Base-by-base conservation (phyloP, 2,797 vertebrate genomes). In the Melanotaenia boesemani region DNA sequence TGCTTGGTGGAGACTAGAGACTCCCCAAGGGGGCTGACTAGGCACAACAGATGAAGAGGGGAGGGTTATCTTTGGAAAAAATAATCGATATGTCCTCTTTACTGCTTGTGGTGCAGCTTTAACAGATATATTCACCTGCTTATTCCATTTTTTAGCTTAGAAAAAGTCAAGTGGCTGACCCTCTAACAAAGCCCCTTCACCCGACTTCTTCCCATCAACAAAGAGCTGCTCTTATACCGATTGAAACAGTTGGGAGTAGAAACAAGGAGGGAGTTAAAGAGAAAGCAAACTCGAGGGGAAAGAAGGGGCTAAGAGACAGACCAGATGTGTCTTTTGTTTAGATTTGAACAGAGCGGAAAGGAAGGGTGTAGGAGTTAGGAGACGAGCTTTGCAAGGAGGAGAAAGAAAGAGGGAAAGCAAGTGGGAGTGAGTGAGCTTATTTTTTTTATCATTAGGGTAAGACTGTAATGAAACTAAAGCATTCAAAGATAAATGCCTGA, bases 291-390 rank as follows among this genome's bases (percentile, higher is more conserved):
- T 66, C 80, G 80, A 85, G 79, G 81, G 82, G 83, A 85, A 77
- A 85, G 81, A 82, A 77, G 89, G 86, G 55, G 87, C 76, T 85
- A 86, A 91, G 93, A 94, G 91, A 93, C 90, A 91, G 94, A 94
- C 94, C 95, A 95, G 94, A 95, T 95, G 94, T 95, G 93, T 91
- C 93, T 93, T 95, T 95, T 95, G 94, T 95, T 95, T 95, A 91
- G 93, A 94, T 93, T 95, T 93, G 92, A 93, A 91, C 90, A 36
- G 90, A 93, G 93, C 90, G 90, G 93, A 95, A 94, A 92, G 92
- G 90, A 94, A 93, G 94, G 90, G 89, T 92, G 93, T 90, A 91
- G 90, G 88, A 92, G 91, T 90, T 76, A 88, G 92, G 88, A 90
- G 89, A 89, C 83, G 52, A 85, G 84, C 74, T 70, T 26, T 26